phyloP scores from a whole-genome alignment of 2,888 invertebrate genomes.

The Pollenia angustigena region DNA sequence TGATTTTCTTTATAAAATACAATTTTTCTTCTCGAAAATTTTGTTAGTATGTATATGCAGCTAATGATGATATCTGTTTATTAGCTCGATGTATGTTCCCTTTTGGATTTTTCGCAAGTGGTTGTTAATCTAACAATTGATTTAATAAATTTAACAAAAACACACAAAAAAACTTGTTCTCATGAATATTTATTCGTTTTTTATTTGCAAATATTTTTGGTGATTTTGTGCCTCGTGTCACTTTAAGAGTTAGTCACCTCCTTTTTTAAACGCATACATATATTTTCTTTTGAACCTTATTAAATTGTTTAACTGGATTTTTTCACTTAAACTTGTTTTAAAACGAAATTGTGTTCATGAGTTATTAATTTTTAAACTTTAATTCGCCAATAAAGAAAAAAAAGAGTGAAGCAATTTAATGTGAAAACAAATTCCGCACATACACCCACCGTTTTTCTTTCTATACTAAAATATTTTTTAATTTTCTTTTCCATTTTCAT shows the following conservation, averaged over 20 bases:
- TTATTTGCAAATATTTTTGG: not conserved
- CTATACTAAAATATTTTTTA: conserved; percentile 39
- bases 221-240: conserved; percentile 12
- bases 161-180: not conserved
- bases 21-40: conserved; percentile 9
- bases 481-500: conserved; percentile 40
- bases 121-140: conserved; percentile 60
- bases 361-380: not conserved
- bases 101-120: conserved; percentile 58
- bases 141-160: conserved; percentile 38
- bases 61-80: conserved; percentile 21
- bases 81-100: conserved; percentile 11
- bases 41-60: conserved; percentile 13
- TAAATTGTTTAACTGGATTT: not conserved
- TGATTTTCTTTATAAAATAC: not conserved
- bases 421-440: conserved; percentile 36
- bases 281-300: conserved; percentile 8
- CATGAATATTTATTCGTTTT: conserved; percentile 4
- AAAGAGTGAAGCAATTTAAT: conserved; percentile 13
- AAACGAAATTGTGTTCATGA: not conserved
- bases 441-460: conserved; percentile 32
- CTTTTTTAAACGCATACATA: not conserved
- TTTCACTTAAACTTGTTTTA: conserved; percentile 6
- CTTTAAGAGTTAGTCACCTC: conserved; percentile 41
- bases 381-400: not conserved